phyloP scores from a whole-genome alignment of 2,797 vertebrate genomes.

The Poecilia velifera region DNA sequence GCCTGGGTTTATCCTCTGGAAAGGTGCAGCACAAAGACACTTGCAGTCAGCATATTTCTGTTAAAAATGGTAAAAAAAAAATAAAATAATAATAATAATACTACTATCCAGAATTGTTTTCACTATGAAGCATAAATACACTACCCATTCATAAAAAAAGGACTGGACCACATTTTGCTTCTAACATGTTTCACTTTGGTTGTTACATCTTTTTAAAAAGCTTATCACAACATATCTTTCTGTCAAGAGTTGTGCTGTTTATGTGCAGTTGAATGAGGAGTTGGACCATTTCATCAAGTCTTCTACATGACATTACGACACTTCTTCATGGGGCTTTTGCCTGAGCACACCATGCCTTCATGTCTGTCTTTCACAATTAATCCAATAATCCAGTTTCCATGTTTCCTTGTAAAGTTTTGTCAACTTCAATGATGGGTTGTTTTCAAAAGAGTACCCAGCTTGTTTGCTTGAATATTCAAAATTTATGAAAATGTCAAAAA shows the following conservation, averaged over 20 bases:
- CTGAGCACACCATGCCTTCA: background rate
- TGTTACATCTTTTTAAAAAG: background rate
- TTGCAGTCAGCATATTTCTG: slow-evolving; percentile 25
- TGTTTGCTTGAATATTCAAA: background rate
- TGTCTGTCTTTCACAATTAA: background rate
- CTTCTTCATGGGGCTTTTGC: background rate
- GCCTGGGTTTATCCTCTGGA: slow-evolving; percentile 14
- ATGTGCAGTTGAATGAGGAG: background rate
- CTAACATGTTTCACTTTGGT: background rate
- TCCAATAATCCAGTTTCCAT: background rate
- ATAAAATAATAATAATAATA: background rate
- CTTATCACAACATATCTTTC: background rate
- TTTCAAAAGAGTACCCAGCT: background rate
- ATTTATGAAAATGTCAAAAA: background rate
- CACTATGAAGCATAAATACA: slow-evolving; percentile 25
- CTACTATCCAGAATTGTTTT: slow-evolving; percentile 11
- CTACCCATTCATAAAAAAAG: background rate
- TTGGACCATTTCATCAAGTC: background rate
- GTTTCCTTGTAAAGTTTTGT: background rate
- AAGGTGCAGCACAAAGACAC: slow-evolving; percentile 31
- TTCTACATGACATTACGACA: background rate
- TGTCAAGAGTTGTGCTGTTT: background rate
- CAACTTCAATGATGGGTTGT: background rate
- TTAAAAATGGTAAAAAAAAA: slow-evolving; percentile 15
- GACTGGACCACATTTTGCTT: background rate